Percentiles rank a stretch among this genome's conserved stretches.
phyloP scores from a whole-genome alignment of 2,888 invertebrate genomes.

The Beris chalybata region DNA sequence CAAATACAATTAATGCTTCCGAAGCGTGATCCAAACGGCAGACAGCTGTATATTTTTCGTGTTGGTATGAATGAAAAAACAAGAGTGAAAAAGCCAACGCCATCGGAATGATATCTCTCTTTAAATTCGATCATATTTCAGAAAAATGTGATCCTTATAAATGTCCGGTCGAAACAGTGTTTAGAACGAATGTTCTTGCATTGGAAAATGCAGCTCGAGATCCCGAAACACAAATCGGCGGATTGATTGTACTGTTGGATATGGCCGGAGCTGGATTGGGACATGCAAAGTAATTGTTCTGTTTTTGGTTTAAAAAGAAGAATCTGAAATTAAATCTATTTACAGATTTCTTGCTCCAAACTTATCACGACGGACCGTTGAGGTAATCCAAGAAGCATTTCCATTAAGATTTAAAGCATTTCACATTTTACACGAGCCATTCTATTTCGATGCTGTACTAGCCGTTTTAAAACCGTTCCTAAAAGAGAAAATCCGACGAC shows the following conservation, averaged over 20 bases:
- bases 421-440: slow-evolving; percentile 73
- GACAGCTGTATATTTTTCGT: slow-evolving; percentile 56
- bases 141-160: slow-evolving; percentile 58
- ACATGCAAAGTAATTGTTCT: slow-evolving; percentile 53
- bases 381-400: slow-evolving; percentile 61
- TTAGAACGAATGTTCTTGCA: slow-evolving; percentile 59
- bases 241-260: slow-evolving; percentile 54
- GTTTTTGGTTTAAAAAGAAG: neutral
- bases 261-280: slow-evolving; percentile 57
- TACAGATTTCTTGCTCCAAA: slow-evolving; percentile 55
- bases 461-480: slow-evolving; percentile 72
- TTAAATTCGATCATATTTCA: slow-evolving; percentile 37
- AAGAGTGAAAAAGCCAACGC: too few species aligned
- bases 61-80: slow-evolving; percentile 49
- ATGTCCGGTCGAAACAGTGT: slow-evolving; percentile 58
- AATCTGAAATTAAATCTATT: neutral
- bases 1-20: slow-evolving; percentile 56
- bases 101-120: too few species aligned
- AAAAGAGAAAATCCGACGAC: slow-evolving; percentile 64
- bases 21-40: slow-evolving; percentile 54
- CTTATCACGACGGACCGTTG: slow-evolving; percentile 57
- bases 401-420: slow-evolving; percentile 70
- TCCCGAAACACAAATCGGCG: slow-evolving; percentile 60
- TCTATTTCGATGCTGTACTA: slow-evolving; percentile 74
- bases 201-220: slow-evolving; percentile 60